Conservation (phyloP, 2,888 invertebrate genomes). For the Dolichomitus sp. region DNA sequence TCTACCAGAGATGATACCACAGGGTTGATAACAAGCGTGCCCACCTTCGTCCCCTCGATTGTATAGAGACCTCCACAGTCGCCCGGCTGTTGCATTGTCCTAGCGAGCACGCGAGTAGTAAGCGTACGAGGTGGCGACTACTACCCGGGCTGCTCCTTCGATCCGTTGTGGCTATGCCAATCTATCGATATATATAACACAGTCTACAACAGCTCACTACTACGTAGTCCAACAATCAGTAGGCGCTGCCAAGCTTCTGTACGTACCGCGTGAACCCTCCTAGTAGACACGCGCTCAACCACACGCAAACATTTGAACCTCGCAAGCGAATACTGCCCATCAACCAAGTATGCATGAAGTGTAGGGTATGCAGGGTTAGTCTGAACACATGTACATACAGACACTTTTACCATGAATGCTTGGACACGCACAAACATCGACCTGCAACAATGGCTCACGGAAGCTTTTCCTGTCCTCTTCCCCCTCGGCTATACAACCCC, state of each 20-base stretch:
- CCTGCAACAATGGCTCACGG: slow-evolving; percentile 52
- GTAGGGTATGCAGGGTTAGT: slow-evolving; percentile 10
- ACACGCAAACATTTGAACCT: slow-evolving; percentile 51
- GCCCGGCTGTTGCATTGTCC: slow-evolving; percentile 63
- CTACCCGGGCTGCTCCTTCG: slow-evolving; percentile 48
- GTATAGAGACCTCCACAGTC: slow-evolving; percentile 39
- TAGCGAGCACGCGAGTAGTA: slow-evolving; percentile 17
- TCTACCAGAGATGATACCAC: slow-evolving; percentile 23
- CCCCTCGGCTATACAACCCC: slow-evolving; percentile 20
- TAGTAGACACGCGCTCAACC: slow-evolving; percentile 49
- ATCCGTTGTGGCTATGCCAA: slow-evolving; percentile 51
- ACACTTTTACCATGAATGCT: slow-evolving; percentile 21
- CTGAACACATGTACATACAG: slow-evolving; percentile 28
- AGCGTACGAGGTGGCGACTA: slow-evolving; percentile 12
- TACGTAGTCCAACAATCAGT: slow-evolving; percentile 48
- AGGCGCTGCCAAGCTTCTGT: slow-evolving; percentile 21
- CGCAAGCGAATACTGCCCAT: slow-evolving; percentile 28
- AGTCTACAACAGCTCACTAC: background rate
- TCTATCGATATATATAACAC: slow-evolving; percentile 6
- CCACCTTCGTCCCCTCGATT: slow-evolving; percentile 29
- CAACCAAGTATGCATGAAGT: slow-evolving; percentile 17
- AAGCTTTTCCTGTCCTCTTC: slow-evolving; percentile 43
- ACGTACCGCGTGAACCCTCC: slow-evolving; percentile 43
- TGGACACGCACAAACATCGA: slow-evolving; percentile 64
- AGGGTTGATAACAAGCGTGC: slow-evolving; percentile 21